Percentiles rank a stretch among this genome's conserved stretches.
phyloP scores from a whole-genome alignment of 2,888 invertebrate genomes.

The Cybosia mesomella region DNA sequence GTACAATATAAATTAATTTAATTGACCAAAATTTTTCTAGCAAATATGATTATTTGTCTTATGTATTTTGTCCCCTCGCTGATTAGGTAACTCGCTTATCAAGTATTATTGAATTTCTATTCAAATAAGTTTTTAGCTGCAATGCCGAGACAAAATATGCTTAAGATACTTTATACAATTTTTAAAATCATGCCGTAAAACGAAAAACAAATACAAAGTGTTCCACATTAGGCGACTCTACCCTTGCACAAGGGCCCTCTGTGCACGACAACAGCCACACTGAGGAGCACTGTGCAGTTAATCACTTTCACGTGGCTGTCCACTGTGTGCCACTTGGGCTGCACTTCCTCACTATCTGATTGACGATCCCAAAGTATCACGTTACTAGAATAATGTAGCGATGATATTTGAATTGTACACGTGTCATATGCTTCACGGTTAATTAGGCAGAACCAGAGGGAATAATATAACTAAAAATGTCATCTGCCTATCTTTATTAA shows the following conservation, averaged over 20 bases:
- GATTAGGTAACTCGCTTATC: too few species aligned
- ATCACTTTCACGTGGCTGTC: conserved; percentile 85
- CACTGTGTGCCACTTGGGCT: conserved; percentile 59
- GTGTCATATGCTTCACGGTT: conserved; percentile 15
- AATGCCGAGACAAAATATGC: too few species aligned
- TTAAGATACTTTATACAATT: too few species aligned
- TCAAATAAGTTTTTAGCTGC: too few species aligned
- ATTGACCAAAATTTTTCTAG: background rate
- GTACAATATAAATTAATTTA: background rate
- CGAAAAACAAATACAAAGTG: background rate
- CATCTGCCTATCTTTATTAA: conserved; percentile 7
- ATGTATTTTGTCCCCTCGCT: too few species aligned
- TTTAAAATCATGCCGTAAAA: too few species aligned
- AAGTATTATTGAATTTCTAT: too few species aligned
- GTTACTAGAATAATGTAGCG: conserved; percentile 47
- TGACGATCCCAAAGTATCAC: conserved; percentile 37
- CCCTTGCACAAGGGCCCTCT: conserved; percentile 69
- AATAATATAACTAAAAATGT: conserved; percentile 4
- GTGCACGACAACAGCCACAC: conserved; percentile 72
- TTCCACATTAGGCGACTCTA: conserved; percentile 40
- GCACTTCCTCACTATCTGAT: conserved; percentile 74
- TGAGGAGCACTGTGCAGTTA: conserved; percentile 74
- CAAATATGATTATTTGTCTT: background rate
- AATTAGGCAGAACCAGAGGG: conserved; percentile 5
- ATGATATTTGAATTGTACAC: conserved; percentile 26